A percentile compares a stretch with the other conserved stretches of the same genome.
These are phyloP conservation scores for Crotophaga sulcirostris DNA, from an alignment of 2,113 vertebrate species.

Conservation along the genomic window DNA sequence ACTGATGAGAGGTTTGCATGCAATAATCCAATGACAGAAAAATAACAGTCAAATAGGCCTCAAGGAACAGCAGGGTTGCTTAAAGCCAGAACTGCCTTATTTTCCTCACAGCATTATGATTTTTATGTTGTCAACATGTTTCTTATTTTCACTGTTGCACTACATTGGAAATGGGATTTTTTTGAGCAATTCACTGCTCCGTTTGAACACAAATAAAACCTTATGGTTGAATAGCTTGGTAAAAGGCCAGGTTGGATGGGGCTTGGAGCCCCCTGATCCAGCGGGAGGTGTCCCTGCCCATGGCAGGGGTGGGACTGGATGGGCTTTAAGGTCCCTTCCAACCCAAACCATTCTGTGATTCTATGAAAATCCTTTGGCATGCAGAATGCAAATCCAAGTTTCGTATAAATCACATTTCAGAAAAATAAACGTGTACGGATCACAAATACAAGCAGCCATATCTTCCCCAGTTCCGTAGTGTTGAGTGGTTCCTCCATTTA, in stretches of 20 bases:
- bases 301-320: too few species aligned
- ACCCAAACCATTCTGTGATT: too few species aligned
- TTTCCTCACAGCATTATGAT: background rate
- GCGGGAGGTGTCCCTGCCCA: too few species aligned
- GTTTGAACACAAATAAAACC: background rate
- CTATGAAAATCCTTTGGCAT: background rate
- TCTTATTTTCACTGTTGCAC: background rate
- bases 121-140: background rate
- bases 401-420: background rate
- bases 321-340: too few species aligned
- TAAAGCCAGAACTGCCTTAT: background rate
- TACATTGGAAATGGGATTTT: background rate
- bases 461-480: background rate
- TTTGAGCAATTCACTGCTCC: background rate
- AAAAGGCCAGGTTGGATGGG: background rate
- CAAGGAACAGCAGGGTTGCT: background rate
- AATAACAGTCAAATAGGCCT: background rate
- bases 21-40: background rate
- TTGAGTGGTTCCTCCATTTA: background rate
- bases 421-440: background rate
- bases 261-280: too few species aligned
- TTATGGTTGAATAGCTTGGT: background rate
- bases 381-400: fast-evolving
- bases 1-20: background rate
- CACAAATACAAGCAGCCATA: background rate